Base-by-base conservation (phyloP, 1,140 invertebrate species). In the Drosophila micromelanica region DNA sequence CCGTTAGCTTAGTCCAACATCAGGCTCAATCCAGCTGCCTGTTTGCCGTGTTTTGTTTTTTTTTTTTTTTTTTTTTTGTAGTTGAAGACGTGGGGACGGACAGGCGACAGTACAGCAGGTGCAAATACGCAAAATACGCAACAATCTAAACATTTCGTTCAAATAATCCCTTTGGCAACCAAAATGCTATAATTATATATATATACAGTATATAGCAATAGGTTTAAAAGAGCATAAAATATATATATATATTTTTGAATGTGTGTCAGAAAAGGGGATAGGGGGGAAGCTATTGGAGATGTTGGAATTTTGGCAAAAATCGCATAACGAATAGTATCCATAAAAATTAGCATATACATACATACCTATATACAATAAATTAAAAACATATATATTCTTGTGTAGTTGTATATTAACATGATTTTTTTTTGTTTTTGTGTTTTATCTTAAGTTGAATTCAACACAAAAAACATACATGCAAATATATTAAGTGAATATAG, bases 401-500 rank as follows among this genome's bases (percentile, higher is more conserved):
- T 73, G 57, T 71, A 78, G 63, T 71, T 67, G 46, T 68, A 74
- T 69, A 78, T 27, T 27, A 23, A 3, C 3, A 23, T 23, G 2
- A 23, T 23, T 23, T 23, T 3, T 23, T 23, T 3, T 67, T 43
- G 57, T 63, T 55, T 60, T 52, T 46, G 52, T 71, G 61, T 59
- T 63, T 59, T 63, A 57, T 74, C 61, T 59, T 54, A 77, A 73
- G 55, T 56, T 65, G 32, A 69, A 45, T 57, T 13, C 54, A 62
- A 57, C 38, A 57, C 38, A 32, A 40, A 69, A 69, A 17, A 57
- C 17, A 48, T 68, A 23, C 38, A 68, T 57, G 54, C 56, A 62
- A 52, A 70, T 61, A 57, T 69, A 55, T 74, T 90, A 90, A 90
- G 77, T 57, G 37, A 61, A 74, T 59, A 69, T 78, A 86, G 62